phyloP scores from a whole-genome alignment of 2,888 invertebrate species.

The Dynastes maya region DNA sequence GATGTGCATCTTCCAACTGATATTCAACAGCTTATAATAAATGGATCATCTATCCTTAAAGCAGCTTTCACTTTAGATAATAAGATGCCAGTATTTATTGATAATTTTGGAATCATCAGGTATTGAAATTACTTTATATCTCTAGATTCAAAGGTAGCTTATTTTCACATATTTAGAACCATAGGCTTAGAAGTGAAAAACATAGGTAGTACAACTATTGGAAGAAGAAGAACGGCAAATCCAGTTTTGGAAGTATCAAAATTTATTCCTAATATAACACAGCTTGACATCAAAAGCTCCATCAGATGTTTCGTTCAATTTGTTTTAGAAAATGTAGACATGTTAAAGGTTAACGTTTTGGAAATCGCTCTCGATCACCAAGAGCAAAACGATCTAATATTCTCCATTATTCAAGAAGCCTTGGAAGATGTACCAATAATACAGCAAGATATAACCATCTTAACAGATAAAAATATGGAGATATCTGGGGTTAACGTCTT shows the following conservation, averaged over 20 bases:
- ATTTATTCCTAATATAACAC: conserved; percentile 77
- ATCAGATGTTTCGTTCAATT: conserved; percentile 79
- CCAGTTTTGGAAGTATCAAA: conserved; percentile 85
- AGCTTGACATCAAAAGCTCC: conserved; percentile 64
- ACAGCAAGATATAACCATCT: conserved; percentile 77
- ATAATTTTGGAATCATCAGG: no score
- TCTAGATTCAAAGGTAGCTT: no score
- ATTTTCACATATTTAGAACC: conserved; percentile 66
- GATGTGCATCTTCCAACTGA: conserved; percentile 80
- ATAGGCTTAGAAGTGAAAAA: conserved; percentile 87
- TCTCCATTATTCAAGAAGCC: conserved; percentile 73
- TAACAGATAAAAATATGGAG: conserved; percentile 73
- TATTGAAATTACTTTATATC: no score
- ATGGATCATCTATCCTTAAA: conserved; percentile 52
- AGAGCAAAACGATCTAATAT: conserved; percentile 66
- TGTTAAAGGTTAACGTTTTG: conserved; percentile 76
- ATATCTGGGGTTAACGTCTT: conserved; percentile 74
- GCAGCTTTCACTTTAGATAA: conserved; percentile 53
- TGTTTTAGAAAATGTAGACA: conserved; percentile 80
- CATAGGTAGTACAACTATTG: conserved; percentile 83
- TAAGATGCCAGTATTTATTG: conserved; percentile 63
- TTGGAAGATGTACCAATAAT: conserved; percentile 81
- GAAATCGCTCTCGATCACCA: conserved; percentile 63
- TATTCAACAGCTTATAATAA: conserved; percentile 54
- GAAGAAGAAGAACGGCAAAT: conserved; percentile 78